Evolutionary conservation across 2,797 vertebrate genomes (phyloP).

Genomic region (Bradypodion ventrale): DNA sequence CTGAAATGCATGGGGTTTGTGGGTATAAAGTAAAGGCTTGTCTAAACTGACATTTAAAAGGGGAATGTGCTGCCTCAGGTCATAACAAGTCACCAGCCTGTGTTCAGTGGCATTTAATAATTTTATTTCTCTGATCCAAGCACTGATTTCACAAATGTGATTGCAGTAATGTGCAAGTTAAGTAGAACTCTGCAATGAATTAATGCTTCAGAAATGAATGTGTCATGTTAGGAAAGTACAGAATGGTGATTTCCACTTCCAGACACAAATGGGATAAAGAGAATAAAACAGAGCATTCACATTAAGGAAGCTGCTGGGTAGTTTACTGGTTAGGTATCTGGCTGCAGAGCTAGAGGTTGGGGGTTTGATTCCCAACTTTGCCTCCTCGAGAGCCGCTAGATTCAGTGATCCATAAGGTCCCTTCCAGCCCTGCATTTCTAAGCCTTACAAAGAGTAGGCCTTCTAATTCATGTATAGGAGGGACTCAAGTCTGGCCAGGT

Average conservation of each 20-base stretch:
- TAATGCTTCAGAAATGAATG: conserved; percentile 43
- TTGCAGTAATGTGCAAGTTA: conserved; percentile 38
- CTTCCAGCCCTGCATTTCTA: no score
- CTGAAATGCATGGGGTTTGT: conserved; percentile 45
- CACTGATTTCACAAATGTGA: conserved; percentile 31
- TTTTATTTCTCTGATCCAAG: conserved; percentile 38
- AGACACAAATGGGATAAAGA: conserved; percentile 27
- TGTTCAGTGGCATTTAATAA: conserved; percentile 73
- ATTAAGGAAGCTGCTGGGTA: not conserved
- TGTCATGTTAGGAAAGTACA: conserved; percentile 28
- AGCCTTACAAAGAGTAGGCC: no score
- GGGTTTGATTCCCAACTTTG: no score
- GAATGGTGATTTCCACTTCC: conserved; percentile 4
- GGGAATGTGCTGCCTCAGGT: conserved; percentile 60
- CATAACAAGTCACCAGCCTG: conserved; percentile 34
- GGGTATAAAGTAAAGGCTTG: conserved; percentile 62
- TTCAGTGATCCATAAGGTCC: no score
- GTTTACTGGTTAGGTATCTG: no score
- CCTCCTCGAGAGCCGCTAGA: no score
- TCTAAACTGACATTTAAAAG: conserved; percentile 73
- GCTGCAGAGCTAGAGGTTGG: no score
- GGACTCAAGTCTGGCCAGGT: no score
- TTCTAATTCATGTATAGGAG: no score
- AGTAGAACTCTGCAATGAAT: conserved; percentile 37
- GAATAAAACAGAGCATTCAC: conserved; percentile 26